Conservation (phyloP, 2,113 vertebrate genomes). For the Seriola quinqueradiata region DNA sequence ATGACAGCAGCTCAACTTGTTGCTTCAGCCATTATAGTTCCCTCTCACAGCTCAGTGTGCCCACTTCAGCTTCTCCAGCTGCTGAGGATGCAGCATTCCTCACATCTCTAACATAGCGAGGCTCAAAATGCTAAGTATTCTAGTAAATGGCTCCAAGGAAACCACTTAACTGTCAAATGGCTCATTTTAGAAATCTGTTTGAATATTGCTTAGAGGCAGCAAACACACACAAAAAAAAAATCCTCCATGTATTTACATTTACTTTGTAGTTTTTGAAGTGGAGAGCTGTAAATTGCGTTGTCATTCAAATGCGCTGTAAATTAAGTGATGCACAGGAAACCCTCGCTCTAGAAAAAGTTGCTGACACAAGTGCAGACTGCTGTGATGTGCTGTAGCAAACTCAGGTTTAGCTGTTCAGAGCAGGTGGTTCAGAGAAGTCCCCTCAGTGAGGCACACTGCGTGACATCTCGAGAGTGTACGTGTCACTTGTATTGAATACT, state of each 20-base stretch:
- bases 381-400: slow-evolving; percentile 34
- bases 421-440: slow-evolving; percentile 33
- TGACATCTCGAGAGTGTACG: slow-evolving; percentile 17
- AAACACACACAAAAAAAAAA: neutral
- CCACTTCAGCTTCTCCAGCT: slow-evolving; percentile 46
- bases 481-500: slow-evolving; percentile 18
- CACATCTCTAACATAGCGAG: slow-evolving; percentile 15
- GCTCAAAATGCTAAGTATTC: slow-evolving; percentile 28
- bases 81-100: slow-evolving; percentile 46
- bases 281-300: slow-evolving; percentile 20
- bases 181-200: slow-evolving; percentile 26
- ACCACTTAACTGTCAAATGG: slow-evolving; percentile 43
- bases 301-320: slow-evolving; percentile 35
- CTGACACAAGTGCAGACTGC: slow-evolving; percentile 47
- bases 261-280: slow-evolving; percentile 1
- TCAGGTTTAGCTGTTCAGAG: slow-evolving; percentile 35
- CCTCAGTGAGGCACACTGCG: slow-evolving; percentile 9
- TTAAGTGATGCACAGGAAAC: slow-evolving; percentile 45
- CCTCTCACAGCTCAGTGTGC: slow-evolving; percentile 28
- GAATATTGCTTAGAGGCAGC: neutral
- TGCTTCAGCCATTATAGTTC: slow-evolving; percentile 55
- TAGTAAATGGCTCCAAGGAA: slow-evolving; percentile 1
- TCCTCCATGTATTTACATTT: slow-evolving; percentile 10
- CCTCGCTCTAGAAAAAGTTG: slow-evolving; percentile 43
- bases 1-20: slow-evolving; percentile 73